Conservation (phyloP, 2,888 invertebrate genomes). For the Drosophila nigricruria region DNA sequence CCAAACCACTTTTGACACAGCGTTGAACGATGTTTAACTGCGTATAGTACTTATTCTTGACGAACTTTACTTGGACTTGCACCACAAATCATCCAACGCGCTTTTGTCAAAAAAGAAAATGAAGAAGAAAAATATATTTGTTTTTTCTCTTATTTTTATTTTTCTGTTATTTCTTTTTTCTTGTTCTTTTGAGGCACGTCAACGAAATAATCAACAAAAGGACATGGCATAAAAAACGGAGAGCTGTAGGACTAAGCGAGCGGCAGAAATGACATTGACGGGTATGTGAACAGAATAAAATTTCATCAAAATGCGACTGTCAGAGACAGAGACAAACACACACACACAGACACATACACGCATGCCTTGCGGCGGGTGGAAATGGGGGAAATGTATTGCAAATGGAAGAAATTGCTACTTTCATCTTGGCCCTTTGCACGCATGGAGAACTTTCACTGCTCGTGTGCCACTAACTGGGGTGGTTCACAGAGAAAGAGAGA, state of each 20-base stretch:
- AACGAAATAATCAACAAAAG: slow-evolving; percentile 81
- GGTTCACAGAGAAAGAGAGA: slow-evolving; percentile 25
- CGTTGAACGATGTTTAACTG: not conserved
- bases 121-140: slow-evolving; percentile 9
- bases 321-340: slow-evolving; percentile 61
- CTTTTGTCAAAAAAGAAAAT: slow-evolving; percentile 9
- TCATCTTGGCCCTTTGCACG: slow-evolving; percentile 73
- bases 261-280: slow-evolving; percentile 81
- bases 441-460: slow-evolving; percentile 76
- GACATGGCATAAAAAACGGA: slow-evolving; percentile 59
- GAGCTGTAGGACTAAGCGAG: slow-evolving; percentile 59
- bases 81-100: not conserved
- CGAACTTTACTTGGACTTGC: not conserved
- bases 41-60: not conserved
- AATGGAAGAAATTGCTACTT: slow-evolving; percentile 79
- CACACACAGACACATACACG: slow-evolving; percentile 22
- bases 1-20: too few relatives aligned
- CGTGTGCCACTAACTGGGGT: slow-evolving; percentile 20
- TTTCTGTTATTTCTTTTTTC: slow-evolving; percentile 2
- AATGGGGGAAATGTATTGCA: slow-evolving; percentile 71
- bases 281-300: slow-evolving; percentile 79
- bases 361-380: slow-evolving; percentile 21
- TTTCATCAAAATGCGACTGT: slow-evolving; percentile 78
- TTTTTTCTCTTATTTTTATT: slow-evolving; percentile 13
- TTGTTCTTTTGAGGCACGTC: slow-evolving; percentile 60